Evolutionary conservation across 2,888 invertebrate genomes (phyloP).

Genomic region (Eremobia ochroleuca): DNA sequence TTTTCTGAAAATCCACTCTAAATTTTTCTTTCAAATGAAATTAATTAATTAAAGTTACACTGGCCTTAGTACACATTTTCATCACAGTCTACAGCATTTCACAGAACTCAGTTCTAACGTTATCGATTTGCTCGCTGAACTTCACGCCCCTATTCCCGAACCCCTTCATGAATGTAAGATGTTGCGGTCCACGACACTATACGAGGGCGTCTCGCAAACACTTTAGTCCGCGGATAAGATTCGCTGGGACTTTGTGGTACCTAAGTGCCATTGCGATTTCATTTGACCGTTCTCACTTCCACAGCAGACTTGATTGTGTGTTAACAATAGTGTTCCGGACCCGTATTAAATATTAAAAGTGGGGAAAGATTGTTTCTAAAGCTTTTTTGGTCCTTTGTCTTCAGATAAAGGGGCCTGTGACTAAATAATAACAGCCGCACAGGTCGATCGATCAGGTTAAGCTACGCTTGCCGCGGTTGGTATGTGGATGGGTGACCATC

Average conservation of each 20-base stretch:
- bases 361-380: slow-evolving; percentile 19
- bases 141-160: slow-evolving; percentile 43
- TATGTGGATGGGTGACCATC: too few relatives aligned
- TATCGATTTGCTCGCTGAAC: slow-evolving; percentile 36
- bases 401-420: neutral
- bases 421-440: too few relatives aligned
- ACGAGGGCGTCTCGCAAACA: slow-evolving; percentile 73
- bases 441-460: too few relatives aligned
- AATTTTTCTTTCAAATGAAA: neutral
- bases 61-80: neutral
- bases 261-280: slow-evolving; percentile 73
- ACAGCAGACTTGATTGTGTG: slow-evolving; percentile 65
- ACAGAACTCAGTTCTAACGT: neutral
- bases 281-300: slow-evolving; percentile 68
- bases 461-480: too few relatives aligned
- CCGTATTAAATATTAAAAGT: slow-evolving; percentile 61
- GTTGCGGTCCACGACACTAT: slow-evolving; percentile 70
- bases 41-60: neutral
- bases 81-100: neutral
- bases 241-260: slow-evolving; percentile 70
- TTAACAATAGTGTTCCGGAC: slow-evolving; percentile 61
- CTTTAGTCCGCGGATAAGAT: slow-evolving; percentile 77
- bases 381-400: slow-evolving; percentile 47
- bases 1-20: neutral
- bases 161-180: slow-evolving; percentile 81